Evolutionary conservation across 2,888 invertebrate genomes (phyloP).

Genomic region (Yponomeuta cagnagella): DNA sequence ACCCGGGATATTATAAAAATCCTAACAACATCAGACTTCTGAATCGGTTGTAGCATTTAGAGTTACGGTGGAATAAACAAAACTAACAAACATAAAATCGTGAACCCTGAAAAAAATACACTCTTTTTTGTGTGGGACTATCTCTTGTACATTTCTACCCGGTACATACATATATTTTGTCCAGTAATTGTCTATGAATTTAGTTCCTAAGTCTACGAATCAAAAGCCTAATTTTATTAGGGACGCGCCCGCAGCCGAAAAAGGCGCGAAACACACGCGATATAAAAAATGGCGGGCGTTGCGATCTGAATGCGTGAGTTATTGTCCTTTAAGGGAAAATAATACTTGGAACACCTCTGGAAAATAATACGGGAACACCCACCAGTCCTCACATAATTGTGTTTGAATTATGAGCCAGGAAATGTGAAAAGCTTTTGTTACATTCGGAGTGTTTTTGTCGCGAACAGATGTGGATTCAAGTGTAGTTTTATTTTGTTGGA

Average conservation of each 20-base stretch:
- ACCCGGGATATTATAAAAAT: too few species aligned
- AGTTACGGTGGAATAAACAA: too few species aligned
- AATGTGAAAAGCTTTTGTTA: constrained; percentile 25
- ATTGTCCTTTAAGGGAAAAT: constrained; percentile 70
- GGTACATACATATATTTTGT: not conserved
- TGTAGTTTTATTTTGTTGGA: not conserved
- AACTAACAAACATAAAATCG: too few species aligned
- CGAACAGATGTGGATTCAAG: not conserved
- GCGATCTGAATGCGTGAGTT: constrained; percentile 75
- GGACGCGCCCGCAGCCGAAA: constrained; percentile 71
- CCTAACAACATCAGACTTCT: too few species aligned
- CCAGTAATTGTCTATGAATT: not conserved
- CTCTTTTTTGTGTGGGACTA: too few species aligned
- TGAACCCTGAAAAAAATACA: too few species aligned
- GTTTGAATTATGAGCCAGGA: constrained; percentile 45
- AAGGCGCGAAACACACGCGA: constrained; percentile 76
- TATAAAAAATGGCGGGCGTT: constrained; percentile 71
- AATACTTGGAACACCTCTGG: constrained; percentile 51
- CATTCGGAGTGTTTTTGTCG: constrained; percentile 12
- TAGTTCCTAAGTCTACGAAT: constrained; percentile 38
- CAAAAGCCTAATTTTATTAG: constrained; percentile 72
- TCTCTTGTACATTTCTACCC: not conserved
- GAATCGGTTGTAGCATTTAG: too few species aligned
- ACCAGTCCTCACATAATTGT: constrained; percentile 37
- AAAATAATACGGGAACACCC: constrained; percentile 51